Evolutionary conservation across 2,888 invertebrate genomes (phyloP), one percentile per base, ranked within the genome.

Genomic region (Zhengitettix transpicula): DNA sequence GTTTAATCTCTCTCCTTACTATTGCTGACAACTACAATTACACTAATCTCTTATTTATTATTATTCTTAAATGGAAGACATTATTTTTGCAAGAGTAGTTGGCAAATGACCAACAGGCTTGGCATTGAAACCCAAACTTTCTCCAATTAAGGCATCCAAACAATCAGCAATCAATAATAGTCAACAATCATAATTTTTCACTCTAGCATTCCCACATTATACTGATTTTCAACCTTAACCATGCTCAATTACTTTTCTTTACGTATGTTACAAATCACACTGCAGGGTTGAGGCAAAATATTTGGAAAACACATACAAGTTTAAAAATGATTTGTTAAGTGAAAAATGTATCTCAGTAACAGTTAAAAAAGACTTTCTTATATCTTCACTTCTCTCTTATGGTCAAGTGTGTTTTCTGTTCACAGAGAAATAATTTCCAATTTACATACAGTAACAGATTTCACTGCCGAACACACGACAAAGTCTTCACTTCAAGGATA

Each of bases 61-160:
- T 61, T 59, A 62, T 62, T 60, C 60, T 61, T 63, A 60, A 63
- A 63, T 63, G 63, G 63, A 63, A 63, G 63, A 63, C 63, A 56
- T 58, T 60, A 60, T 60, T 61, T 61, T 61, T 63, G 63, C 63
- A 54, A 60, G 57, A 60, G 59, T 55, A 41, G 42, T 28, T 59
- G 58, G 63, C 63, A 63, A 61, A 63, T 61, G 56, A 58, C 60
- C 60, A 57, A 61, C 61, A 63, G 58, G 61, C 58, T 61, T 61
- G 60, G 61, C 58, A 61, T 57, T 16, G 60, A 55, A 61, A 60
- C 63, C 61, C 61, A 61, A 63, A 60, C 57, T 61, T 61, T 60
- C 57, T 57, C 61, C 60, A 58, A 61, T 61, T 63, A 63, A 63
- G 63, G 63, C 63, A 63, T 63, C 60, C 56, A 57, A 60, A 57